These are phyloP conservation scores for Alexandromys fortis DNA, from an alignment of 2,113 vertebrate genomes.

Conservation along the genomic window DNA sequence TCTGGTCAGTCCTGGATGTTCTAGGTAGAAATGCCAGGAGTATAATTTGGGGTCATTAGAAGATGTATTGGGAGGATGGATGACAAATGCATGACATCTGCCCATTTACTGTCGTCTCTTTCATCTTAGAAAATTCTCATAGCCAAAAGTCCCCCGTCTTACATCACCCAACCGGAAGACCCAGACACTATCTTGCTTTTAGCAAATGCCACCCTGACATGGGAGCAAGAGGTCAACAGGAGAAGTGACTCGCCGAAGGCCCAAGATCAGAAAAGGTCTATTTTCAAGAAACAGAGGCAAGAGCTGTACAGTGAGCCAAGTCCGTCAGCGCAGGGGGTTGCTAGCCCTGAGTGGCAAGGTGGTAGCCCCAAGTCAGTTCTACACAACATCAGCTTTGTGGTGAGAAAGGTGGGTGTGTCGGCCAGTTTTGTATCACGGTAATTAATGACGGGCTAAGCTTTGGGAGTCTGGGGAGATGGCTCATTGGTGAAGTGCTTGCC, in stretches of 20 bases:
- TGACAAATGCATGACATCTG: constrained; percentile 13
- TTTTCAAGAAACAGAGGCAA: background rate
- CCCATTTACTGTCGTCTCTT: constrained; percentile 66
- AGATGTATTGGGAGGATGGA: constrained; percentile 2
- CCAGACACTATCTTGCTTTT: constrained; percentile 84
- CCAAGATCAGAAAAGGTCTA: background rate
- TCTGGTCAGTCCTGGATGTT: background rate
- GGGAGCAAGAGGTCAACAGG: constrained; percentile 76
- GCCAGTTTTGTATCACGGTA: background rate
- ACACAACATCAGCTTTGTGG: constrained; percentile 85
- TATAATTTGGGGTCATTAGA: background rate
- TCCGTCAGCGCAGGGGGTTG: background rate
- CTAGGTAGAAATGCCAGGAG: background rate
- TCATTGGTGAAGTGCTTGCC: background rate
- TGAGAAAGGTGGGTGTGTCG: constrained; percentile 86
- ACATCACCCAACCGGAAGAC: constrained; percentile 83
- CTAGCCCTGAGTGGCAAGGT: background rate
- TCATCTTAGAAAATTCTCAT: constrained; percentile 88
- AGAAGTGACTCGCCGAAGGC: background rate
- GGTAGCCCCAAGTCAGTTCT: constrained; percentile 67
- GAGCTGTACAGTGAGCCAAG: background rate
- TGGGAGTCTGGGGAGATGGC: background rate
- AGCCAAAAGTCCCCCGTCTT: constrained; percentile 86
- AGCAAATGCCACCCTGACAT: constrained; percentile 88
- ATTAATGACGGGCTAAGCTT: background rate